Evolutionary conservation across 1,140 invertebrate species (phyloP), one percentile per base, ranked within the genome.

Genomic region (Pseudomyrmex cubaensis): DNA sequence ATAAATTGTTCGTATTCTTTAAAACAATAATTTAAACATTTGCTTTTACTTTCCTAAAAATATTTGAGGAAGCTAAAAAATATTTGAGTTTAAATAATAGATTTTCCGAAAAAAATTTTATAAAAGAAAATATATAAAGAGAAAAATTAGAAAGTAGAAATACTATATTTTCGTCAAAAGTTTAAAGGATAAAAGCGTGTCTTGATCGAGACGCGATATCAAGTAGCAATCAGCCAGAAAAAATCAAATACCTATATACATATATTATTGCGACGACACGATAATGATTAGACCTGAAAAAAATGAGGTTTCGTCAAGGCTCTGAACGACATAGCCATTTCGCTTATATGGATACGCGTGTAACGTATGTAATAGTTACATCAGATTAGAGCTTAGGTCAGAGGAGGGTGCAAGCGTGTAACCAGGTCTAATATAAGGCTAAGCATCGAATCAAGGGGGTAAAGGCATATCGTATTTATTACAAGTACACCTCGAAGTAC

Each of bases 301-400:
- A 75, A 69, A 66, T 50, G 74, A 78, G 61, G 80, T 72, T 63
- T 82, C 57, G 20, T 67, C 63, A 25, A 62, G 50, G 54, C 52
- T 48, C 54, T 54, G 54, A 5, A 50, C 46, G 48, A 48, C 52
- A 59, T n/a, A 48, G 56, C 76, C 54, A 35, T 80, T 72, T 80
- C 54, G 76, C 48, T 59, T 77, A 57, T 80, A 50, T 59, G 76
- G 54, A 70, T 80, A 80, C 90, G 90, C 89, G 86, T 35, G 5
- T 92, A 91, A 92, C 87, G 87, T 89, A 89, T 87, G 90, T 91
- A 92, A 92, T 91, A 92, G 91, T 92, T 92, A 91, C 90, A 92
- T 92, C 92, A 92, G 92, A 92, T 92, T 90, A 90, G 69, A 74
- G 73, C 15, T 59, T 63, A 50, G 20, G 73, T 5, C n/a, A 12